phyloP scores from a whole-genome alignment of 2,888 invertebrate species.

The Hedya salicella region DNA sequence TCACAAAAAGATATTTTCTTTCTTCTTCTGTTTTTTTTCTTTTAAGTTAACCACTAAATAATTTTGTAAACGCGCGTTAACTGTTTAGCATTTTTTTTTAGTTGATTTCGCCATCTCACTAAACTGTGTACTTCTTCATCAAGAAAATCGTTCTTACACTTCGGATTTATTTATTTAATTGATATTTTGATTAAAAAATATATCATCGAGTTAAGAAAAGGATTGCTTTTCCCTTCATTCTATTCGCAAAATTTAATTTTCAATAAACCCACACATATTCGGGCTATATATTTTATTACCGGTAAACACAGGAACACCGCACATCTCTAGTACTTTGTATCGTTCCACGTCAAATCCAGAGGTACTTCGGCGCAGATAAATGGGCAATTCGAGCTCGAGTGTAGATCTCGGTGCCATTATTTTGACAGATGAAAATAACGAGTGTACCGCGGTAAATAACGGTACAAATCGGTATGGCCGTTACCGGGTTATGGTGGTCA shows the following conservation, averaged over 20 bases:
- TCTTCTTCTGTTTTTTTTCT: too few species aligned
- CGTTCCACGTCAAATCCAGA: conserved; percentile 62
- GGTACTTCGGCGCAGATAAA: conserved; percentile 58
- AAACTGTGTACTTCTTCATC: too few species aligned
- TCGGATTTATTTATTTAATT: too few species aligned
- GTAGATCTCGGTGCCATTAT: conserved; percentile 52
- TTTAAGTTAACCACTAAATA: too few species aligned
- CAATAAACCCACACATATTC: too few species aligned
- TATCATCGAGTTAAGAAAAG: neutral
- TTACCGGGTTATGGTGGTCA: conserved; percentile 29
- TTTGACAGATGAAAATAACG: conserved; percentile 52
- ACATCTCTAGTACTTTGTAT: conserved; percentile 49
- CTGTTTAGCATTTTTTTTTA: too few species aligned
- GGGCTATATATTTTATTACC: neutral
- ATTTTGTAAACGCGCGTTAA: too few species aligned
- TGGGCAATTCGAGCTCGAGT: conserved; percentile 58
- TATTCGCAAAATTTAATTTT: neutral
- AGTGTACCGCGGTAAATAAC: conserved; percentile 43
- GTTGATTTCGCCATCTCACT: too few species aligned
- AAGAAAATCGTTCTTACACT: too few species aligned
- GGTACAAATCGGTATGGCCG: conserved; percentile 32
- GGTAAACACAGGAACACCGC: conserved; percentile 20
- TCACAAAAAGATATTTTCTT: too few species aligned
- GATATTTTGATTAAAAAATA: too few species aligned
- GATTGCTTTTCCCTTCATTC: neutral